A percentile compares a stretch with the other conserved stretches of the same genome.
phyloP scores from a whole-genome alignment of 2,797 vertebrate species.

The Cyclopterus lumpus region DNA sequence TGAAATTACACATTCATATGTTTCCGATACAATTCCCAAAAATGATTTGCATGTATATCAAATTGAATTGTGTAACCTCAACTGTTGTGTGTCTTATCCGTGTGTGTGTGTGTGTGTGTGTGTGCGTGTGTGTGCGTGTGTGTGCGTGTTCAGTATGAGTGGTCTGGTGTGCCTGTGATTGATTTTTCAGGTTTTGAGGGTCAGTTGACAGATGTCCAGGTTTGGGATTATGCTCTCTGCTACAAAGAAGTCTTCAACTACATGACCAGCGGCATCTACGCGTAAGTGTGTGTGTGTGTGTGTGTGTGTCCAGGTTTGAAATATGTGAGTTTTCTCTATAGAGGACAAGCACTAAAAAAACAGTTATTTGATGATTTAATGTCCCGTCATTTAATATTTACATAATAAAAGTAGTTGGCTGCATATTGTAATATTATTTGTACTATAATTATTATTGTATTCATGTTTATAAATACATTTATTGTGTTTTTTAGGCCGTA shows the following conservation, averaged over 20 bases:
- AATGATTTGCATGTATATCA: too few relatives aligned
- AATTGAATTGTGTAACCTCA: background rate
- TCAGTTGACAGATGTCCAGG: slow-evolving; percentile 71
- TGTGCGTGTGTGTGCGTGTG: slow-evolving; percentile 43
- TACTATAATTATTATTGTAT: background rate
- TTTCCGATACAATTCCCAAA: background rate
- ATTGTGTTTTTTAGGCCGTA: slow-evolving; percentile 15
- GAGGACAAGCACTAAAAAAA: too few relatives aligned
- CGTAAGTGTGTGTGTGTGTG: slow-evolving; percentile 37
- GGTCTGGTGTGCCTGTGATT: slow-evolving; percentile 54
- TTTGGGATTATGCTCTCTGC: slow-evolving; percentile 70
- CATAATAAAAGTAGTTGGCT: background rate
- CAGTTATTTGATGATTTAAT: background rate
- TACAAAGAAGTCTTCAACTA: slow-evolving; percentile 50
- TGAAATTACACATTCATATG: too few relatives aligned
- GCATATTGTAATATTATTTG: too few relatives aligned
- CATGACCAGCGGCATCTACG: slow-evolving; percentile 37
- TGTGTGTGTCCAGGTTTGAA: background rate
- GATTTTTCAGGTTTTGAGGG: slow-evolving; percentile 52
- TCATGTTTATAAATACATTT: background rate
- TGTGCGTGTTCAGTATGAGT: slow-evolving; percentile 52
- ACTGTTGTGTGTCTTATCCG: too few relatives aligned
- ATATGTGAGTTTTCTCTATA: background rate
- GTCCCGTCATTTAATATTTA: too few relatives aligned
- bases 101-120: slow-evolving; percentile 14